phyloP scores from a whole-genome alignment of 2,888 invertebrate genomes.

The Matsumyia berberina region DNA sequence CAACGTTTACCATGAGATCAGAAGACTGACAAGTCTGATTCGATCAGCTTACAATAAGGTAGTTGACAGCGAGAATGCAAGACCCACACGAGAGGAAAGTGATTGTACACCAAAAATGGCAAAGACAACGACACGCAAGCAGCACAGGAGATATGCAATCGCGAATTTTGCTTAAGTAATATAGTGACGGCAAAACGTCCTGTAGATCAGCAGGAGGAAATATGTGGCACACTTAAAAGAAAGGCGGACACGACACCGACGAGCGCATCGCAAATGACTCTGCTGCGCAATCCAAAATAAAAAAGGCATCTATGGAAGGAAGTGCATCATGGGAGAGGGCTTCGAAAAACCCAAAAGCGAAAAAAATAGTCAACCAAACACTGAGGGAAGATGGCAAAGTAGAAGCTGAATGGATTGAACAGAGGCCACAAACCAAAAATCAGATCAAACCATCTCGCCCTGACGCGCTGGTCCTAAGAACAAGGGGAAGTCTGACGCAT shows the following conservation, averaged over 20 bases:
- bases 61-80: neutral
- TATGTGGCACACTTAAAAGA: neutral
- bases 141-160: neutral
- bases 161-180: neutral
- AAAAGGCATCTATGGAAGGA: neutral
- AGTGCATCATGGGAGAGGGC: neutral
- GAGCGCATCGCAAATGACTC: neutral
- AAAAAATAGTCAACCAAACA: neutral
- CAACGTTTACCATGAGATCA: neutral
- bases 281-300: neutral
- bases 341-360: neutral
- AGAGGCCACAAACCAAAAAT: neutral
- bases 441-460: neutral
- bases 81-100: neutral
- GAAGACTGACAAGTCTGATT: neutral
- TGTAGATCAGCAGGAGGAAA: neutral
- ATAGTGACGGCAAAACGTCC: neutral
- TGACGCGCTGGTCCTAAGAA: slow-evolving; percentile 6
- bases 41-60: neutral
- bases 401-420: neutral
- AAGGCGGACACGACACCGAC: neutral
- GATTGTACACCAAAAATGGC: neutral
- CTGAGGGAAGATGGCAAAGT: slow-evolving; percentile 25
- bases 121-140: neutral
- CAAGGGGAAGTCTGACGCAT: slow-evolving; percentile 1